phyloP scores from a whole-genome alignment of 2,888 invertebrate genomes.

The Sinodicranocentrus sp. region DNA sequence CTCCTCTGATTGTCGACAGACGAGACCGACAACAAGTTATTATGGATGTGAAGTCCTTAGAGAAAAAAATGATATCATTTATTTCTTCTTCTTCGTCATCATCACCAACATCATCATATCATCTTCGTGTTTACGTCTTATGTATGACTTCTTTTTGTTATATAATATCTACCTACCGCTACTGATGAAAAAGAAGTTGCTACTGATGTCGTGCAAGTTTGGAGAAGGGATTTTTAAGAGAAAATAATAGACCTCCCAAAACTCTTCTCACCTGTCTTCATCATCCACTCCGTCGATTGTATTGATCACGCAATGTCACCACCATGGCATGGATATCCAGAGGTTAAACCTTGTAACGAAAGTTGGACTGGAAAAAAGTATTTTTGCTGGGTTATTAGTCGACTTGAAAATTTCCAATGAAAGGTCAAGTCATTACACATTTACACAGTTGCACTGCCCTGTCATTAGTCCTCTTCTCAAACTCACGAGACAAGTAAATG shows the following conservation, averaged over 20 bases:
- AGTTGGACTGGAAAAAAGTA: too few species aligned
- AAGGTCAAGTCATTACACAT: slow-evolving; percentile 52
- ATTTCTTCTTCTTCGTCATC: too few species aligned
- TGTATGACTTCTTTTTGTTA: slow-evolving; percentile 8
- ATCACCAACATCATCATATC: neutral
- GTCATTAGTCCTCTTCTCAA: slow-evolving; percentile 32
- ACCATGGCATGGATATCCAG: neutral
- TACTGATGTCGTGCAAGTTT: slow-evolving; percentile 8
- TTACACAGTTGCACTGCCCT: slow-evolving; percentile 40
- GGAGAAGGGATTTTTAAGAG: slow-evolving; percentile 22
- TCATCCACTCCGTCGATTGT: slow-evolving; percentile 12
- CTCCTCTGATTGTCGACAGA: slow-evolving; percentile 25
- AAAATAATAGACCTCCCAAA: slow-evolving; percentile 65
- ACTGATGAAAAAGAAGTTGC: neutral
- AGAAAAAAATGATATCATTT: slow-evolving; percentile 40
- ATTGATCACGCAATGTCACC: slow-evolving; percentile 64
- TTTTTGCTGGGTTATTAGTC: slow-evolving; percentile 6
- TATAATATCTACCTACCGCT: slow-evolving; percentile 20
- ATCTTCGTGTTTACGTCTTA: slow-evolving; percentile 14
- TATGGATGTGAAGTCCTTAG: slow-evolving; percentile 12
- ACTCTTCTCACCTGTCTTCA: slow-evolving; percentile 61
- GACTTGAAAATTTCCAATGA: slow-evolving; percentile 38
- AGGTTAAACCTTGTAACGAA: too few species aligned
- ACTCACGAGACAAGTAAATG: slow-evolving; percentile 26
- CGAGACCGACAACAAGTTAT: slow-evolving; percentile 45